A percentile compares a stretch with the other conserved stretches of the same genome.
Evolutionary conservation across 2,113 vertebrate genomes (phyloP).

Genomic region (Rhinopomastus cyanomelas): DNA sequence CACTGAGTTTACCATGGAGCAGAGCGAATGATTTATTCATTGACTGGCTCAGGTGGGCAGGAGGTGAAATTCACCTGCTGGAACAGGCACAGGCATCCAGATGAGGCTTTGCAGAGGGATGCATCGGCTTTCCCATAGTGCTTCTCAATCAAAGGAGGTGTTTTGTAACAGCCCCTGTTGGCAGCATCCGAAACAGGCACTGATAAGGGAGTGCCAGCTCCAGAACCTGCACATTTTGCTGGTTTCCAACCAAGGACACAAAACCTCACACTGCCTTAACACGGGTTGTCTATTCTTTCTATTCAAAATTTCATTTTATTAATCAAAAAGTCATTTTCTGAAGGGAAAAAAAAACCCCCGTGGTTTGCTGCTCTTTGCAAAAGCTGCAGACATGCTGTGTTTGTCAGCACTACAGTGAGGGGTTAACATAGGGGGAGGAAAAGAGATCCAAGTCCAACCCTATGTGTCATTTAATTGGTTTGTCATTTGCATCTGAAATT

Average conservation of each 20-base stretch:
- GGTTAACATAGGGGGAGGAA: background rate
- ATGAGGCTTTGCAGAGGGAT: background rate
- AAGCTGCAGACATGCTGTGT: background rate
- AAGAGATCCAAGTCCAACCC: background rate
- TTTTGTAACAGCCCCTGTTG: background rate
- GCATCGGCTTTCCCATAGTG: background rate
- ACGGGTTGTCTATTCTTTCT: background rate
- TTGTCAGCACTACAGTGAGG: background rate
- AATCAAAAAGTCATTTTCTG: background rate
- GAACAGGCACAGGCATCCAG: background rate
- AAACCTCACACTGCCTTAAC: background rate
- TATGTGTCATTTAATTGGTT: background rate
- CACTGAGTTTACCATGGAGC: conserved; percentile 42
- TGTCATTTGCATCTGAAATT: background rate
- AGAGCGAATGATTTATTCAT: conserved; percentile 63
- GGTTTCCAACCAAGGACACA: background rate
- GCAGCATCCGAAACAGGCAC: background rate
- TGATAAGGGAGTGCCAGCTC: background rate
- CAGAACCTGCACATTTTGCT: background rate
- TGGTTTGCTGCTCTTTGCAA: background rate
- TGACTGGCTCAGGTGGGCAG: conserved; percentile 24
- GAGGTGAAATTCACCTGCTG: conserved; percentile 32
- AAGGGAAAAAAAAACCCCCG: background rate
- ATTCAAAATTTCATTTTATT: background rate
- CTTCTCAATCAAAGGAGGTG: background rate